Conservation (phyloP, 2,113 vertebrate genomes). For the Phocoena phocoena region DNA sequence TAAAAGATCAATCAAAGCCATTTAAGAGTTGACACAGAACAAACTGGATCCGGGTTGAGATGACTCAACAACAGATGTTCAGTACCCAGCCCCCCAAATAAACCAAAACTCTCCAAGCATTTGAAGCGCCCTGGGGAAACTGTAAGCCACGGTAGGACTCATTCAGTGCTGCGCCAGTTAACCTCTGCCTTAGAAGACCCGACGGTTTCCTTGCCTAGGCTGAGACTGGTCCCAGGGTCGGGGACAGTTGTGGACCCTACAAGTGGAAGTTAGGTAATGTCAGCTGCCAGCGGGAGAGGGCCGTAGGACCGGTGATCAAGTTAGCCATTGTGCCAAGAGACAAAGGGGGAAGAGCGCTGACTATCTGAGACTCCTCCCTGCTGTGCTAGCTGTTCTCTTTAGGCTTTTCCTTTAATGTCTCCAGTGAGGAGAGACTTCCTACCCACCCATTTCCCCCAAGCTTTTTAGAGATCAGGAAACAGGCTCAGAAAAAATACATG, state of each 20-base stretch:
- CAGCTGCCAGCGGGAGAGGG: background rate
- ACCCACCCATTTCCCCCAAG: background rate
- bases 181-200: background rate
- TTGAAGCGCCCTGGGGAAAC: background rate
- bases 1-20: background rate
- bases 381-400: background rate
- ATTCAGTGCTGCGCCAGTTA: background rate
- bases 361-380: background rate
- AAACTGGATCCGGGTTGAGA: background rate
- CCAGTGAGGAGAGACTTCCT: background rate
- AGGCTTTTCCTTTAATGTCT: background rate
- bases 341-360: background rate
- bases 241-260: background rate
- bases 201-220: background rate
- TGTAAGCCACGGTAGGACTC: background rate
- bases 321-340: background rate
- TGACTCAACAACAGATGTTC: background rate
- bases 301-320: background rate
- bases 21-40: background rate
- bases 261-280: background rate
- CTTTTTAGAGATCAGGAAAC: slow-evolving; percentile 21
- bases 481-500: background rate
- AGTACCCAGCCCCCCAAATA: background rate
- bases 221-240: background rate
- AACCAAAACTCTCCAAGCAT: background rate